Evolutionary conservation across 2,113 vertebrate species (phyloP).

Genomic region (Hemiprocne comata): DNA sequence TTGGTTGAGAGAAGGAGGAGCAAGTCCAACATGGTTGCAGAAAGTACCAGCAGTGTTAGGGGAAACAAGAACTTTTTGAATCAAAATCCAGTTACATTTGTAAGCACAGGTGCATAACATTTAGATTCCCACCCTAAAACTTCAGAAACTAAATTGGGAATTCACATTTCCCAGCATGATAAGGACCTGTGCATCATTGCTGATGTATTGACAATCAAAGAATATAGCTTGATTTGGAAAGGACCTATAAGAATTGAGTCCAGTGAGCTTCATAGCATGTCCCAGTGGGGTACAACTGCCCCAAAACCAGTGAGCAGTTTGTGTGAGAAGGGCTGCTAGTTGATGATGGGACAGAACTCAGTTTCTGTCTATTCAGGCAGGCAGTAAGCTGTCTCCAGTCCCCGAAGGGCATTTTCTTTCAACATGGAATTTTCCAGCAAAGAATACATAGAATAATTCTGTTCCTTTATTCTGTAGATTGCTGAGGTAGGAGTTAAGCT

Average conservation of each 20-base stretch:
- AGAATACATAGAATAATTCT: background rate
- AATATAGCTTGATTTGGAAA: background rate
- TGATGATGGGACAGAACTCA: background rate
- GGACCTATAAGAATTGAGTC: background rate
- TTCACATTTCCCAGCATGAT: background rate
- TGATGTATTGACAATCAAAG: background rate
- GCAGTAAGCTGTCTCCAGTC: background rate
- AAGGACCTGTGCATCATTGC: background rate
- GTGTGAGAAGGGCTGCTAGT: background rate
- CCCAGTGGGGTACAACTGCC: background rate
- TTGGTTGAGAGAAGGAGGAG: fast-evolving
- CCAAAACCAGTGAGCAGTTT: background rate
- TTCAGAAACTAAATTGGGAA: background rate
- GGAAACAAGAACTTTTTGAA: background rate
- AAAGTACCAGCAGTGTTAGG: background rate
- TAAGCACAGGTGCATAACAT: background rate
- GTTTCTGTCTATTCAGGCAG: background rate
- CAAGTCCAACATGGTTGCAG: background rate
- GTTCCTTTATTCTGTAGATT: background rate
- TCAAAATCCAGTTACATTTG: background rate
- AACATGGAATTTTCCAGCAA: background rate
- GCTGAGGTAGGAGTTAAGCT: background rate
- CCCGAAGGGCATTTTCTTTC: background rate
- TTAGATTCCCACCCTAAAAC: background rate
- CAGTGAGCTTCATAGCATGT: background rate